Percentiles rank a stretch among this genome's conserved stretches.
Conservation (phyloP, 1,140 invertebrate species). For the Parapsyche elsis region DNA sequence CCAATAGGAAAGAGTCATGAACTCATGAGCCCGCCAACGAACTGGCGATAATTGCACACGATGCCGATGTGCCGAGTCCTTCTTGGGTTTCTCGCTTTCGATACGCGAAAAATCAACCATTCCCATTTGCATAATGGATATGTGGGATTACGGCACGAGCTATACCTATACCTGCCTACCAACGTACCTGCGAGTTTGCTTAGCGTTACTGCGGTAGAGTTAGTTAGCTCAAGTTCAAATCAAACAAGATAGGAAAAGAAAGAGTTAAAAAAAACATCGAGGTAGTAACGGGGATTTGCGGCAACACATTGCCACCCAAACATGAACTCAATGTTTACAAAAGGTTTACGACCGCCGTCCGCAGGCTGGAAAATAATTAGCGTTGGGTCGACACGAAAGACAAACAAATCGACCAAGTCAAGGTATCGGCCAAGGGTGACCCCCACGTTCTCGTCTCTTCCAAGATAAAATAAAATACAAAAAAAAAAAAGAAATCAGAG, state of each 20-base stretch:
- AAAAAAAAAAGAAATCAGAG: too few relatives aligned
- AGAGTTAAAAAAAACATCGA: neutral
- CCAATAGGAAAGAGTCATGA: neutral
- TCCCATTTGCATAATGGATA: too few relatives aligned
- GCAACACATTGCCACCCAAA: neutral
- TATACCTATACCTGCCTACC: too few relatives aligned
- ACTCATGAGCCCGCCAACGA: neutral
- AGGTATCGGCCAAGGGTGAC: neutral
- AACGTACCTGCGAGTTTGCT: too few relatives aligned
- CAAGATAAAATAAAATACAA: too few relatives aligned
- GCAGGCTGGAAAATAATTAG: constrained; percentile 2
- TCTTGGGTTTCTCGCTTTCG: too few relatives aligned
- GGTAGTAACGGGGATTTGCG: neutral
- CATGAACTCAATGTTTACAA: neutral
- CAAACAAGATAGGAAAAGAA: too few relatives aligned
- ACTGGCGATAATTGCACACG: neutral
- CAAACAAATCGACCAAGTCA: constrained; percentile 8
- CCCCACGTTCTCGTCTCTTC: neutral
- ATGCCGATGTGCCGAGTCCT: too few relatives aligned
- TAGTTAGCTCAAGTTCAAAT: too few relatives aligned
- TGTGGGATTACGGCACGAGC: too few relatives aligned
- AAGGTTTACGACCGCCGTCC: constrained; percentile 9
- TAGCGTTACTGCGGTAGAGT: too few relatives aligned
- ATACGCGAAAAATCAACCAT: too few relatives aligned
- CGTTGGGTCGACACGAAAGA: constrained; percentile 4